phyloP scores from a whole-genome alignment of 2,888 invertebrate genomes.

The Lagria hirta region DNA sequence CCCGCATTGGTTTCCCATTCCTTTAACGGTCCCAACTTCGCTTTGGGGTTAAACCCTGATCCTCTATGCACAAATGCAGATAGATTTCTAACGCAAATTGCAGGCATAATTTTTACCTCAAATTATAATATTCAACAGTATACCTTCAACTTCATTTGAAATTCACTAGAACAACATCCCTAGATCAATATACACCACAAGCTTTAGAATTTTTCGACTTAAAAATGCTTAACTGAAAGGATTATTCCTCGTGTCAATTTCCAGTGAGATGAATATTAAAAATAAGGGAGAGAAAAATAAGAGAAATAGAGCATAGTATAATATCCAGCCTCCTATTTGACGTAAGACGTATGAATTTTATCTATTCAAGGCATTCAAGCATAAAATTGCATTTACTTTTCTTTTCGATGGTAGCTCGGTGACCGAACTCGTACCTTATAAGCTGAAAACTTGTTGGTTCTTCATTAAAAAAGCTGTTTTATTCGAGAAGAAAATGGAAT shows the following conservation, averaged over 20 bases:
- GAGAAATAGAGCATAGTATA: slow-evolving; percentile 16
- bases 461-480: slow-evolving; percentile 15
- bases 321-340: slow-evolving; percentile 14
- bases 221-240: not conserved
- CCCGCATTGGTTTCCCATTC: too few species aligned
- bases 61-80: too few species aligned
- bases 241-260: slow-evolving; percentile 7
- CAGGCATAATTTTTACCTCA: too few species aligned
- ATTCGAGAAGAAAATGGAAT: slow-evolving; percentile 7
- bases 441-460: slow-evolving; percentile 5
- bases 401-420: slow-evolving; percentile 26
- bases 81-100: too few species aligned
- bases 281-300: too few species aligned
- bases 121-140: too few species aligned
- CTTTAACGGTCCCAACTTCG: too few species aligned
- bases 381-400: slow-evolving; percentile 36
- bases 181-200: slow-evolving; percentile 7
- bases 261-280: too few species aligned
- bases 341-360: slow-evolving; percentile 17
- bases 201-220: slow-evolving; percentile 2
- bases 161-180: too few species aligned
- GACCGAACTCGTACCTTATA: slow-evolving; percentile 18
- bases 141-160: too few species aligned
- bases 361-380: slow-evolving; percentile 28
- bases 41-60: too few species aligned